Evolutionary conservation across 2,113 vertebrate genomes (phyloP), one percentile per base, ranked within the genome.

Genomic region (Psittacus erithacus): DNA sequence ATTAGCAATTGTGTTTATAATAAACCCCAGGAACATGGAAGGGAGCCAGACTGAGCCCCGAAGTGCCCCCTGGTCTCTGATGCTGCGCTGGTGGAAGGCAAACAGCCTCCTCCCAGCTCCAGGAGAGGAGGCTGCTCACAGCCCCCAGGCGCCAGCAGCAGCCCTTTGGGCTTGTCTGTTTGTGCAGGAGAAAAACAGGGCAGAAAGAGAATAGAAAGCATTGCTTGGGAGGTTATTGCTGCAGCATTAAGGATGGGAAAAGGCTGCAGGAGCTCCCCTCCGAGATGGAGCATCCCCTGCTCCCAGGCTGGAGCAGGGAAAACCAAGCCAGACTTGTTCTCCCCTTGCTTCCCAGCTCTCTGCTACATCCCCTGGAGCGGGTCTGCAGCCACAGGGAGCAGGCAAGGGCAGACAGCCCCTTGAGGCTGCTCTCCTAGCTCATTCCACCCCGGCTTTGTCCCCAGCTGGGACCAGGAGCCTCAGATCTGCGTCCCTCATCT

Each of bases 401-500:
- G 73, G 28, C 0, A 5, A 83, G 85, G 82, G 74, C 64, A 89
- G 78, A 82, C 33, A 79, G 59, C 78, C 75, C 73, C 82, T 33
- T 2, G 16, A 62, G 88, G 39, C 49, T 85, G 80, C 29, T 71
- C 82, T 88, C 75, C 79, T n/a, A 31, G 52, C 78, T 95, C 49
- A 57, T 7, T 88, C 49, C 64, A 69, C 13, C 13, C 47, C 3
- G 5, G 44, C 68, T 90, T 43, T 55, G 86, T 80, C 86, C 86
- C 86, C 86, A 86, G 73, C 68, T 3, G 11, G 69, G 87, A 86
- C 55, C 0, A 0, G 50, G 84, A 94, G 65, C 46, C 65, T 95
- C 92, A 89, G 93, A 91, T 91, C 93, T 43, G 46, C 11, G 1
- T 78, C 77, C 90, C 73, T 70, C 79, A 57, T 88, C 63, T 90